Evolutionary conservation across 2,797 vertebrate species (phyloP).

Genomic region (Enteromius afrohamiltoni): DNA sequence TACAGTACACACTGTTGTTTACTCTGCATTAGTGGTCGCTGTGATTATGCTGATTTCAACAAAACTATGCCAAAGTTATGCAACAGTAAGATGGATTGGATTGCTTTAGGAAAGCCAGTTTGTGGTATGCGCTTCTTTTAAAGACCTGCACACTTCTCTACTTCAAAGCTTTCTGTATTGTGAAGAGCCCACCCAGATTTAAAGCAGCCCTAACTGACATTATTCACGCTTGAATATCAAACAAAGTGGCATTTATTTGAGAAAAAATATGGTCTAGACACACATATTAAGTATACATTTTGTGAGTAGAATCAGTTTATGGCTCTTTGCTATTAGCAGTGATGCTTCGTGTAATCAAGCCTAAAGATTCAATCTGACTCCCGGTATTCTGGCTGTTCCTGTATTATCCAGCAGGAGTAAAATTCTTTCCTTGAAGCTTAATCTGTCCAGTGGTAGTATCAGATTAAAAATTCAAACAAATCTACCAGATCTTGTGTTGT

Average conservation of each 20-base stretch:
- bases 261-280: not conserved
- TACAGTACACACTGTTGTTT: not conserved
- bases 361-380: not conserved
- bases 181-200: not conserved
- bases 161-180: not conserved
- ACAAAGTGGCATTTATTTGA: not conserved
- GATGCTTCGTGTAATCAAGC: slow-evolving; percentile 11
- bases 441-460: slow-evolving; percentile 31
- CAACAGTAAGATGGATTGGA: not conserved
- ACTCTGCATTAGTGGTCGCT: not conserved
- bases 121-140: not conserved
- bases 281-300: not conserved
- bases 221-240: not conserved
- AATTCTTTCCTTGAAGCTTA: slow-evolving; percentile 51
- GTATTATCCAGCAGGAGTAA: slow-evolving; percentile 42
- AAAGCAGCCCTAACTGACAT: not conserved
- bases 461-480: slow-evolving; percentile 55
- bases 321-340: not conserved
- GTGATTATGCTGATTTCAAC: not conserved
- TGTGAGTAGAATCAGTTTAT: slow-evolving; percentile 19
- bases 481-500: slow-evolving; percentile 57
- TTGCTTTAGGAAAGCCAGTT: not conserved
- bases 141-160: not conserved
- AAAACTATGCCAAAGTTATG: not conserved
- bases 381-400: slow-evolving; percentile 14